A percentile compares a stretch with the other conserved stretches of the same genome.
Conservation (phyloP, 2,113 vertebrate genomes). For the Pelecanus crispus region DNA sequence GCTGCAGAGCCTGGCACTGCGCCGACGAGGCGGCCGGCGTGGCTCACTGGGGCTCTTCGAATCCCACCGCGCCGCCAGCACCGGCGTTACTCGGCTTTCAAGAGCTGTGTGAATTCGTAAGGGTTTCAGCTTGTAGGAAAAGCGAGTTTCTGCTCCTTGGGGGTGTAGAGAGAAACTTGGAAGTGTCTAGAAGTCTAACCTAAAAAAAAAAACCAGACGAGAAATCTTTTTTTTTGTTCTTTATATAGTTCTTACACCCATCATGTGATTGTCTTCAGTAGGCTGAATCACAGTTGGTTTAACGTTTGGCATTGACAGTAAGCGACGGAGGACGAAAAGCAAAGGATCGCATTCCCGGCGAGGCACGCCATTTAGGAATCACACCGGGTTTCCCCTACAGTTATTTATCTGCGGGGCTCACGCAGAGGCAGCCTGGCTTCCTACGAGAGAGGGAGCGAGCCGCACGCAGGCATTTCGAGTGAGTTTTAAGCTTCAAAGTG, state of each 20-base stretch:
- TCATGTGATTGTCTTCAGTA: background rate
- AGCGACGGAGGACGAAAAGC: background rate
- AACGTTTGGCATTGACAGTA: background rate
- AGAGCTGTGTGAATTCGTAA: rapidly evolving
- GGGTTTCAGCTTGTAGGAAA: background rate
- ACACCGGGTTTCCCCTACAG: background rate
- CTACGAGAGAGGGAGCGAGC: background rate
- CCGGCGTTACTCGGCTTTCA: rapidly evolving
- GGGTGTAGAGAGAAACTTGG: background rate
- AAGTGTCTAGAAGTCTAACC: background rate
- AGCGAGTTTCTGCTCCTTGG: background rate
- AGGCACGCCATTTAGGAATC: background rate
- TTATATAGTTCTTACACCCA: background rate
- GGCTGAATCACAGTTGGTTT: constrained; percentile 21
- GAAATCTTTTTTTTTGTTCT: background rate
- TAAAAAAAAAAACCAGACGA: background rate
- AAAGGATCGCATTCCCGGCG: background rate
- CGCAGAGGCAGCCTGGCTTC: background rate
- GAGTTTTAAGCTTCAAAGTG: background rate
- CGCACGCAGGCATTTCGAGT: rapidly evolving
- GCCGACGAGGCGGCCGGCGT: rapidly evolving
- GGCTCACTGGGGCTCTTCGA: rapidly evolving
- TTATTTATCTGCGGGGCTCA: rapidly evolving
- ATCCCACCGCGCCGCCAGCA: rapidly evolving
- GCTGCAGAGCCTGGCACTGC: background rate